Conservation (phyloP, 1,140 invertebrate genomes). For the Nephila pilipes region DNA sequence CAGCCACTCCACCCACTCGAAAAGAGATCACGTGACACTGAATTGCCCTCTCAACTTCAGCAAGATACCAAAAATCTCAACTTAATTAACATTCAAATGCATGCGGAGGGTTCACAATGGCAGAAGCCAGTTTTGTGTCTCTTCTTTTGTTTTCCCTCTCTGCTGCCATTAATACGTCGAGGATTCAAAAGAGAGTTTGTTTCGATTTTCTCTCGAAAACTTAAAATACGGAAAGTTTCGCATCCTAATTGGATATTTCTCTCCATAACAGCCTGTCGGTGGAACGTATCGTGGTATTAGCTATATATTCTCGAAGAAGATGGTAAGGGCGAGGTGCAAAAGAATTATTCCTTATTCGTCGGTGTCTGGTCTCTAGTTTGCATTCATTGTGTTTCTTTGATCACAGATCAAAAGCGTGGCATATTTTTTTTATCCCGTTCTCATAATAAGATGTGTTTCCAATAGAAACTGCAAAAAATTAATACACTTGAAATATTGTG, state of each 20-base stretch:
- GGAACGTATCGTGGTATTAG: background rate
- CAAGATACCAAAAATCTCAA: background rate
- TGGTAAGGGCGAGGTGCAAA: background rate
- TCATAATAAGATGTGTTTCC: background rate
- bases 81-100: conserved; percentile 26
- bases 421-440: background rate
- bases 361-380: background rate
- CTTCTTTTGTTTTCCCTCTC: background rate
- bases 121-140: background rate
- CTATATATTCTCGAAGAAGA: background rate
- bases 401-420: background rate
- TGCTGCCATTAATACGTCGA: background rate
- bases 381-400: background rate
- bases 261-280: background rate
- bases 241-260: conserved; percentile 30
- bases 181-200: background rate
- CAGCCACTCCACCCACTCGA: background rate
- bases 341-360: background rate
- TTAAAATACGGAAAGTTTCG: conserved; percentile 16
- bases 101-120: background rate
- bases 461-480: too few species aligned
- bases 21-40: background rate
- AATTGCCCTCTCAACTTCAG: too few species aligned
- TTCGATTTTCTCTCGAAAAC: conserved; percentile 12
- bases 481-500: too few species aligned